Percentiles rank a stretch among this genome's conserved stretches.
Evolutionary conservation across 1,140 invertebrate species (phyloP).

Genomic region (Triops cancriformis): DNA sequence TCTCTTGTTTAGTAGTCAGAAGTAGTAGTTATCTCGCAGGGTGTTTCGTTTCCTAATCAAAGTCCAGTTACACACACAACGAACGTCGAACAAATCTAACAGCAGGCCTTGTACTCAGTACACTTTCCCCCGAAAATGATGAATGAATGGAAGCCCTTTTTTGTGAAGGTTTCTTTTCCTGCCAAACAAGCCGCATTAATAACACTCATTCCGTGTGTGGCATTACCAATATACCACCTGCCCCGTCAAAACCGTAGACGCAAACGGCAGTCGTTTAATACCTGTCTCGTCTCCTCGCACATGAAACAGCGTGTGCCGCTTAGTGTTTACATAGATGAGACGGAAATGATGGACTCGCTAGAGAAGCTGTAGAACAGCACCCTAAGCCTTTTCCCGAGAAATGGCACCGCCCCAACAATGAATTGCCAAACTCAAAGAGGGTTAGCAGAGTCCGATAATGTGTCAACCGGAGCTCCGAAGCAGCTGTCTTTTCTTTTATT

Average conservation of each 20-base stretch:
- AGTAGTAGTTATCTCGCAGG: constrained; percentile 8
- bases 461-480: neutral
- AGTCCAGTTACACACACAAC: neutral
- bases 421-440: neutral
- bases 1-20: neutral
- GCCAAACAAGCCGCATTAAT: too few relatives aligned
- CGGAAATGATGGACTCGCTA: neutral
- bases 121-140: neutral
- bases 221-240: too few relatives aligned
- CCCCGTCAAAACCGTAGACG: too few relatives aligned
- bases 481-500: neutral
- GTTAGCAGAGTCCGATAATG: neutral
- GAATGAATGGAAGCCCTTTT: too few relatives aligned
- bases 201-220: too few relatives aligned
- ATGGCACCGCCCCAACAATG: neutral
- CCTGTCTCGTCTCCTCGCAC: neutral
- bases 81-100: neutral
- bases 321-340: neutral
- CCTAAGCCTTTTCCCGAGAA: neutral
- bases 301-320: neutral
- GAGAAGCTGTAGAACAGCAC: neutral
- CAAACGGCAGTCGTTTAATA: neutral
- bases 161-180: too few relatives aligned
- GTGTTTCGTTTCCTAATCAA: neutral
- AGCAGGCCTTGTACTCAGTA: neutral